Evolutionary conservation across 2,797 vertebrate genomes (phyloP).

Genomic region (Lepilemur ruficaudatus): DNA sequence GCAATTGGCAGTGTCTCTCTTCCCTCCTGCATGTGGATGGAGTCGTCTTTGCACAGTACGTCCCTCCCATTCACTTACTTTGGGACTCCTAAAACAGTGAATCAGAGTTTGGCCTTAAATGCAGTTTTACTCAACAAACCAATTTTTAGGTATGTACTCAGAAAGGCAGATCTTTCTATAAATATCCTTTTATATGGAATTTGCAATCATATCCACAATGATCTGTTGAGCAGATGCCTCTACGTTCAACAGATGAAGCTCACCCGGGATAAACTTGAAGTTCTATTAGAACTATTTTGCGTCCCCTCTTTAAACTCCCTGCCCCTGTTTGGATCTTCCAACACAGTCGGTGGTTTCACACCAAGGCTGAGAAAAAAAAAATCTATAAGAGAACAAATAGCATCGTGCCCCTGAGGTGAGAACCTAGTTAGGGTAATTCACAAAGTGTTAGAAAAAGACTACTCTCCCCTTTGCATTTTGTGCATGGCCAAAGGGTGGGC

Average conservation of each 20-base stretch:
- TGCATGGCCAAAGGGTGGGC: conserved; percentile 44
- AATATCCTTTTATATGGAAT: conserved; percentile 41
- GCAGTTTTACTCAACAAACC: conserved; percentile 26
- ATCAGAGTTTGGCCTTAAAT: conserved; percentile 3
- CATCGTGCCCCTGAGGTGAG: conserved; percentile 43
- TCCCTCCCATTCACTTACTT: background rate
- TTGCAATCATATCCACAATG: background rate
- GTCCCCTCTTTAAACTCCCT: conserved; percentile 21
- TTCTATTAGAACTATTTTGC: conserved; percentile 5
- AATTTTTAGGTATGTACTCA: background rate
- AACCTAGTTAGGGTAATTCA: conserved; percentile 52
- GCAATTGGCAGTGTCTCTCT: background rate
- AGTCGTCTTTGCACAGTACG: background rate
- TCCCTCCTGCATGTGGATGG: background rate
- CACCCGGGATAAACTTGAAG: background rate
- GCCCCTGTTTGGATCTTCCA: conserved; percentile 49
- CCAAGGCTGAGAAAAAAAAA: conserved; percentile 6
- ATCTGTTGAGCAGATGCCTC: conserved; percentile 9
- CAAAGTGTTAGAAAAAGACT: conserved; percentile 39
- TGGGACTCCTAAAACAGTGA: background rate
- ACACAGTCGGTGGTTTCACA: conserved; percentile 36
- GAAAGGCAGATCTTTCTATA: background rate
- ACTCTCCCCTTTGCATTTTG: conserved; percentile 12
- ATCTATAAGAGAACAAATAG: background rate
- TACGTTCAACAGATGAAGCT: background rate